A percentile compares a stretch with the other conserved stretches of the same genome.
These are phyloP conservation scores for Leucosticte australis DNA, from an alignment of 2,113 vertebrate genomes.

Conservation along the genomic window DNA sequence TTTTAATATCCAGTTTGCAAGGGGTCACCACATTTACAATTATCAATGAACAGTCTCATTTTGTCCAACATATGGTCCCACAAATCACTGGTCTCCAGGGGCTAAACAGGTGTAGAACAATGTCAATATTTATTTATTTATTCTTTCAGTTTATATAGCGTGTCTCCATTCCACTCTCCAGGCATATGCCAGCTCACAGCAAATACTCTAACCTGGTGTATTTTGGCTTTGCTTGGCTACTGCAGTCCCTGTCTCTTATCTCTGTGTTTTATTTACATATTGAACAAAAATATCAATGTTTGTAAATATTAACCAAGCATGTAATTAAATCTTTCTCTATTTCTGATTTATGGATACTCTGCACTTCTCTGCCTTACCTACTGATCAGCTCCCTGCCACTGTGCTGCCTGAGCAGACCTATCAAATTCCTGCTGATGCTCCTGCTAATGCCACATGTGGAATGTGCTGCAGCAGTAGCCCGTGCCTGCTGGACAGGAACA, in stretches of 20 bases:
- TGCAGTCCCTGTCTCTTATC: neutral
- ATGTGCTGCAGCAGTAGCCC: neutral
- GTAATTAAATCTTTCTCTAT: constrained; percentile 47
- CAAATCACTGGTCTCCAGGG: constrained; percentile 53
- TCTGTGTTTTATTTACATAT: constrained; percentile 3
- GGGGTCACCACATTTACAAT: constrained; percentile 51
- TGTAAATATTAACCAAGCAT: constrained; percentile 51
- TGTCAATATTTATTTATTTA: constrained; percentile 64
- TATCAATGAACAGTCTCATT: constrained; percentile 49
- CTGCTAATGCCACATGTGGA: neutral
- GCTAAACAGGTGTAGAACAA: constrained; percentile 50
- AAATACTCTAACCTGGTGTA: neutral
- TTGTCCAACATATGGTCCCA: constrained; percentile 57
- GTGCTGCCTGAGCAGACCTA: neutral
- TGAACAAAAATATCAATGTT: neutral
- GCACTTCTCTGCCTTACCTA: constrained; percentile 5
- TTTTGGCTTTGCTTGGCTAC: constrained; percentile 41
- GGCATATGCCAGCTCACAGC: constrained; percentile 28
- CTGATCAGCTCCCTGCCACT: neutral
- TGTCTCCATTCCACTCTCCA: neutral
- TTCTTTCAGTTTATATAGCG: constrained; percentile 4
- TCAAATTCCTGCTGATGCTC: neutral
- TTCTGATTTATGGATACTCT: neutral
- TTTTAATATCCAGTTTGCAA: constrained; percentile 53
- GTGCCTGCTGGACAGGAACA: neutral